Evolutionary conservation across 2,797 vertebrate species (phyloP), one percentile per base, ranked within the genome.

Genomic region (Anableps anableps): DNA sequence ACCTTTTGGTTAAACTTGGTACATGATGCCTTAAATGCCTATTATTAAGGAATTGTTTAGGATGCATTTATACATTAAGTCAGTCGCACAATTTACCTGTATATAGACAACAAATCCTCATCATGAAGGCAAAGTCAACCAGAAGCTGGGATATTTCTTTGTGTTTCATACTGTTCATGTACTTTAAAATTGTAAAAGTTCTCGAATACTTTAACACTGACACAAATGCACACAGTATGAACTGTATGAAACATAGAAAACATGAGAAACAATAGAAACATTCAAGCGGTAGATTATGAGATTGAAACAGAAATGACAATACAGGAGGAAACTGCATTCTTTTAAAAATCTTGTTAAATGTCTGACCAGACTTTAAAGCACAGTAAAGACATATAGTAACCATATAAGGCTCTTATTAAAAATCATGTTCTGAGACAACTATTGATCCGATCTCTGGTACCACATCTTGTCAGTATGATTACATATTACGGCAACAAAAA

Each of bases 21-120:
- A 72, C 79, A 36, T 5, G 6, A 76, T 29, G 36, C 68, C 55
- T 83, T 19, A 64, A 34, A 19, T 6, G 29, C 7, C 55, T n/a
- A 74, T 76, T 71, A 60, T 29, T 29, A 31, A 85, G 83, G 84
- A 66, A 36, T 23, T 13, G 23, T 11, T 68, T 26, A 19, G 75
- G 53, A 73, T 79, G 36, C 62, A 83, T 50, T 81, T 83, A 75
- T 14, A 36, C 64, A 80, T 83, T 60, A 55, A 71, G 74, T 83
- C 62, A 79, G 72, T 87, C 71, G 73, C n/a, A 62, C 14, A 62
- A 14, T 31, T 4, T 8, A 34, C 5, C 36, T 66, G 3, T 7
- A 36, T 0, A 66, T 38, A 3, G 21, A 23, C 9, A 66, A 26
- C 17, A 66, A 66, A 23, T 66, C 1, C 36, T 68, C 38, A 68